Percentiles rank a stretch among this genome's conserved stretches.
Conservation (phyloP, 2,797 vertebrate genomes). For the Otolemur crassicaudatus region DNA sequence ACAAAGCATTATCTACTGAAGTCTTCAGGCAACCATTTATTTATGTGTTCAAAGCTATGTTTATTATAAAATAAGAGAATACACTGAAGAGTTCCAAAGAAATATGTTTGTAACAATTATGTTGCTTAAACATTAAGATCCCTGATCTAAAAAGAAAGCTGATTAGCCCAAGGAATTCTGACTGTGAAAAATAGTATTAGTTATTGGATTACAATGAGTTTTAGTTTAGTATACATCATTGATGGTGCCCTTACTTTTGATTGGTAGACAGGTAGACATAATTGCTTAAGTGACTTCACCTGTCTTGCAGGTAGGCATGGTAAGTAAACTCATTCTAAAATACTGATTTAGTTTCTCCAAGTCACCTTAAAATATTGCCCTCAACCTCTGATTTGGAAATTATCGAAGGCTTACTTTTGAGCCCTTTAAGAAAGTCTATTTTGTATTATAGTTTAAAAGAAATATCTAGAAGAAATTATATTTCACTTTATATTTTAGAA, state of each 20-base stretch:
- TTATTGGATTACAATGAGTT: background rate
- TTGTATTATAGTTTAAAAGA: constrained; percentile 8
- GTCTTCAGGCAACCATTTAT: background rate
- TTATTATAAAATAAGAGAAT: constrained; percentile 34
- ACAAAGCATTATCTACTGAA: background rate
- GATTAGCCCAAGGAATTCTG: constrained; percentile 7
- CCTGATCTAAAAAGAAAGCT: constrained; percentile 39
- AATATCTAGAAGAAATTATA: background rate
- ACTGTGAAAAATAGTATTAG: background rate
- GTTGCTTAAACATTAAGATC: background rate
- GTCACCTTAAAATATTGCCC: background rate
- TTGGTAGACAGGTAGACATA: background rate
- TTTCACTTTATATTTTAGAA: background rate
- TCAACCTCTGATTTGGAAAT: constrained; percentile 1
- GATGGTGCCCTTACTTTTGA: constrained; percentile 2
- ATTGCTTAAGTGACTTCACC: background rate
- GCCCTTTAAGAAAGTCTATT: background rate
- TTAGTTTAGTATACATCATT: constrained; percentile 27
- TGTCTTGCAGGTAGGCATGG: background rate
- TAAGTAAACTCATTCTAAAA: background rate
- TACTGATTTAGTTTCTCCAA: background rate
- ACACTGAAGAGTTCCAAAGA: background rate
- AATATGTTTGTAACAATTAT: background rate
- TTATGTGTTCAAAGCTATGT: background rate
- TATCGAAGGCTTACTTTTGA: constrained; percentile 19